phyloP scores from a whole-genome alignment of 92 coral and sea anemone genomes.

The Actinernus sp. region DNA sequence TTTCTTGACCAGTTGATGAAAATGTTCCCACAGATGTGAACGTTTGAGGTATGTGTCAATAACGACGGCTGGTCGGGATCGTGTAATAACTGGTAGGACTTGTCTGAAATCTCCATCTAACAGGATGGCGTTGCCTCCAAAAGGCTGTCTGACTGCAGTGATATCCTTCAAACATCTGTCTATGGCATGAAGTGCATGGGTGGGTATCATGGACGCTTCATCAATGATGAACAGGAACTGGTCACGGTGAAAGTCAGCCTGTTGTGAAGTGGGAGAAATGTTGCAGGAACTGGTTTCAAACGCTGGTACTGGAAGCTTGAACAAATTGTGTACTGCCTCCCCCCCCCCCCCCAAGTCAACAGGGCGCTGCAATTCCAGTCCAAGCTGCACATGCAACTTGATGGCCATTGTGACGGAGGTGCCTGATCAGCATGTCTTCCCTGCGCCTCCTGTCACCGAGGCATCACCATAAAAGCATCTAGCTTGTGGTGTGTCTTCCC shows the following conservation, averaged over 20 bases:
- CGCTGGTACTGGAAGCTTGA: too few relatives aligned
- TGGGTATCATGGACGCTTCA: too few relatives aligned
- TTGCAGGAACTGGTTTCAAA: too few relatives aligned
- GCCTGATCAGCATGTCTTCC: conserved; percentile 1
- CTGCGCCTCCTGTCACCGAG: conserved; percentile 9
- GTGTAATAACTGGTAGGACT: conserved; percentile 1
- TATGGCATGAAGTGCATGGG: too few relatives aligned
- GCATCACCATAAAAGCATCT: conserved; percentile 4
- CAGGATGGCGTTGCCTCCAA: conserved; percentile 1
- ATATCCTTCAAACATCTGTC: too few relatives aligned
- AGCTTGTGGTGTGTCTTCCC: background rate
- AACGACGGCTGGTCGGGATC: conserved; percentile 2
- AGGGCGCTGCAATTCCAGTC: conserved; percentile 1
- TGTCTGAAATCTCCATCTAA: conserved; percentile 1
- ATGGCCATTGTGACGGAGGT: background rate
- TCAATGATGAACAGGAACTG: too few relatives aligned
- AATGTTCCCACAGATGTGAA: conserved; percentile 2
- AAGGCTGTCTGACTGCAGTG: too few relatives aligned
- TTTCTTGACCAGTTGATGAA: background rate
- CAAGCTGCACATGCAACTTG: background rate
- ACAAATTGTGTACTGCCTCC: too few relatives aligned
- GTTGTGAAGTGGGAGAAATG: too few relatives aligned
- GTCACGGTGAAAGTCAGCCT: too few relatives aligned
- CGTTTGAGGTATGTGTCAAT: too few relatives aligned
- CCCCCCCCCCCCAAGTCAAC: background rate